Conservation (phyloP, 2,797 vertebrate species). For the Urosaurus nigricauda region DNA sequence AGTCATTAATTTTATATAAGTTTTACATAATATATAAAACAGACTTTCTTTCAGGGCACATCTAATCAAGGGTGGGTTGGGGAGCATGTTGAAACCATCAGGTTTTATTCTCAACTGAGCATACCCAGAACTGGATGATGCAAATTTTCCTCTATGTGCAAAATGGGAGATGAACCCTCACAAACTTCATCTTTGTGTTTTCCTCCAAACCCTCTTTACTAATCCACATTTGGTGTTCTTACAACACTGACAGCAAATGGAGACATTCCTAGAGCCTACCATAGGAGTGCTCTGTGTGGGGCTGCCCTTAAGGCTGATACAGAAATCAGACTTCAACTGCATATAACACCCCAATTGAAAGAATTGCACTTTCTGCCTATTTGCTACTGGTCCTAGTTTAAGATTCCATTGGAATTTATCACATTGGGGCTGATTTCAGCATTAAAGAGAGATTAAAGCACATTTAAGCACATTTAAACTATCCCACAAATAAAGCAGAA, state of each 20-base stretch:
- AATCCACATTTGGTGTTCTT: neutral
- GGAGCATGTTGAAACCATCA: neutral
- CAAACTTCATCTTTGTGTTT: neutral
- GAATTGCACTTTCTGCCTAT: no score
- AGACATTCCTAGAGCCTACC: no score
- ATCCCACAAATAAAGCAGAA: no score
- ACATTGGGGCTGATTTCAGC: no score
- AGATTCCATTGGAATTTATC: no score
- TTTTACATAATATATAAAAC: slow-evolving; percentile 40
- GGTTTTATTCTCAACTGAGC: neutral
- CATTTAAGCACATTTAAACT: no score
- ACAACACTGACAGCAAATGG: neutral
- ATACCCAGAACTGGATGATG: neutral
- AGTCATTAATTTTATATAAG: slow-evolving; percentile 53
- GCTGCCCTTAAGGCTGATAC: no score
- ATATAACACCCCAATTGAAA: no score
- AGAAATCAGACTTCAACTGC: no score
- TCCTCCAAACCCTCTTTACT: neutral
- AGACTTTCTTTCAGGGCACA: neutral
- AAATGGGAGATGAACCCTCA: neutral
- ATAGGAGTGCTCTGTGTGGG: no score
- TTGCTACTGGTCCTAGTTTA: no score
- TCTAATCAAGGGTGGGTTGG: neutral
- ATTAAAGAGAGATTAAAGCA: no score
- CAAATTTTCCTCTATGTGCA: neutral